phyloP scores from a whole-genome alignment of 2,888 invertebrate species.

The Cephus rjabovi region DNA sequence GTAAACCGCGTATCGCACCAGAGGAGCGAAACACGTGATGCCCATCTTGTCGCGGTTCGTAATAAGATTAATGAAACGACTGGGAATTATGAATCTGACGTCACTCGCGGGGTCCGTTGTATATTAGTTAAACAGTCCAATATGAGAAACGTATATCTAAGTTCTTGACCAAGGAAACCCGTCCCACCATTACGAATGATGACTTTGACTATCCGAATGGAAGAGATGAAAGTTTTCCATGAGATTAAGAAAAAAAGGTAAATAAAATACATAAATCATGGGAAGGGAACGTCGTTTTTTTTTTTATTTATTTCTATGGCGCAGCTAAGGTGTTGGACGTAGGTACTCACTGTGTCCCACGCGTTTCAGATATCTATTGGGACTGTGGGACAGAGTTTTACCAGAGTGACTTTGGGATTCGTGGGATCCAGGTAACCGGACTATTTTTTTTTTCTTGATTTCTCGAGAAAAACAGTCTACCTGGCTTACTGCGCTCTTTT shows the following conservation, averaged over 20 bases:
- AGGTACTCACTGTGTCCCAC: neutral
- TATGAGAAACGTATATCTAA: neutral
- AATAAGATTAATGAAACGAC: slow-evolving; percentile 22
- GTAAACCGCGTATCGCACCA: neutral
- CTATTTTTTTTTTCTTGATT: neutral
- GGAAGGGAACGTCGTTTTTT: neutral
- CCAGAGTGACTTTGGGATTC: neutral
- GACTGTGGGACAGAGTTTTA: neutral
- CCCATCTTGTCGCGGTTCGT: slow-evolving; percentile 33
- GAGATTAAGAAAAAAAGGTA: neutral
- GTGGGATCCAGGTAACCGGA: neutral
- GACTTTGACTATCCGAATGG: neutral
- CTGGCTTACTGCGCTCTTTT: neutral
- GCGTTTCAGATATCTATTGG: neutral
- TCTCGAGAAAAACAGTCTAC: neutral
- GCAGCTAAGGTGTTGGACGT: neutral
- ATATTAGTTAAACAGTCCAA: neutral
- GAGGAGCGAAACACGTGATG: slow-evolving; percentile 37
- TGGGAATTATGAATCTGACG: neutral
- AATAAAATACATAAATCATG: neutral
- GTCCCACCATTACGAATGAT: neutral
- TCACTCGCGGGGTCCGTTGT: neutral
- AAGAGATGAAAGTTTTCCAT: neutral
- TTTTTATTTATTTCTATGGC: neutral
- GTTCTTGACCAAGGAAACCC: neutral